Evolutionary conservation across 2,113 vertebrate species (phyloP).

Genomic region (Thinocorus orbignyianus): DNA sequence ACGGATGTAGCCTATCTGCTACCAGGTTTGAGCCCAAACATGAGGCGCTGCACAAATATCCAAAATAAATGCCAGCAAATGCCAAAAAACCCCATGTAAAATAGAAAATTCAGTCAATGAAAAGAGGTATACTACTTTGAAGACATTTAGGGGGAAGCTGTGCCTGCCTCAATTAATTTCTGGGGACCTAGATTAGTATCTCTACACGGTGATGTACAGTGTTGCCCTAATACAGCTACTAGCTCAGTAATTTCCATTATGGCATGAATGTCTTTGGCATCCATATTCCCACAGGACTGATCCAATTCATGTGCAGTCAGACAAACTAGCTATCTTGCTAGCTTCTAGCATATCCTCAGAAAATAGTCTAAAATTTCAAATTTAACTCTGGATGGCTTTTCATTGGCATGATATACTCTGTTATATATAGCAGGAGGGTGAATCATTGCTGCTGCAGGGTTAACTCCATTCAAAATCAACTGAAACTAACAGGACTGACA

Average conservation of each 20-base stretch:
- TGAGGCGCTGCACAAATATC: neutral
- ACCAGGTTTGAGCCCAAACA: neutral
- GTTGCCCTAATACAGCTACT: neutral
- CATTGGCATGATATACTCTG: rapidly evolving
- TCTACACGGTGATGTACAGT: neutral
- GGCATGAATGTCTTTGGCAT: neutral
- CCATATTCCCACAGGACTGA: neutral
- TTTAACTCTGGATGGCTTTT: neutral
- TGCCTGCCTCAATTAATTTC: neutral
- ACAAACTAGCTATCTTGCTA: neutral
- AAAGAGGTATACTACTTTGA: neutral
- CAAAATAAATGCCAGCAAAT: neutral
- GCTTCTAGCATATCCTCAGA: neutral
- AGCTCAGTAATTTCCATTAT: neutral
- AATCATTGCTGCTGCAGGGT: neutral
- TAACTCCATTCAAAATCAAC: neutral
- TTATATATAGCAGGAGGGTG: neutral
- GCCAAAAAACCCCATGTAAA: neutral
- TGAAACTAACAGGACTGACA: neutral
- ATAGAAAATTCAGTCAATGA: neutral
- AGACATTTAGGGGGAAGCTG: neutral
- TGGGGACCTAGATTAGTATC: neutral
- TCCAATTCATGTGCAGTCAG: neutral
- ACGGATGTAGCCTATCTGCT: neutral
- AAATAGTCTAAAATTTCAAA: neutral